phyloP scores from a whole-genome alignment of 2,797 vertebrate species.

The Neopelma chrysocephalum region DNA sequence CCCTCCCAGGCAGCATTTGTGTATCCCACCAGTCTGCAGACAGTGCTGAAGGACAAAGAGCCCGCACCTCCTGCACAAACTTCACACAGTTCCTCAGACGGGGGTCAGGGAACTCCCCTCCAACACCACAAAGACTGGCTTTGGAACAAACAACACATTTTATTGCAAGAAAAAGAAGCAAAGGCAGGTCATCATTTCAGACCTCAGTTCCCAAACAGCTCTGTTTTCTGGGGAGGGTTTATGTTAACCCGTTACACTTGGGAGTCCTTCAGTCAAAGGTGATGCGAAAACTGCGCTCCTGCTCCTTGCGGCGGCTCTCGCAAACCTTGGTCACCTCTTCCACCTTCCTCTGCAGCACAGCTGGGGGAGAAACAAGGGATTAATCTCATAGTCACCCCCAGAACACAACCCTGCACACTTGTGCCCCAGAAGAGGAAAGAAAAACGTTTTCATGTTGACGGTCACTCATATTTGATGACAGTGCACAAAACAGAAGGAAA shows the following conservation, averaged over 20 bases:
- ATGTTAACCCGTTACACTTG: neutral
- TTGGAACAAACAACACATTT: neutral
- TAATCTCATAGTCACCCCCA: neutral
- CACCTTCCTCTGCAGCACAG: slow-evolving; percentile 91
- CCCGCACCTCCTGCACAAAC: neutral
- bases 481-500: neutral
- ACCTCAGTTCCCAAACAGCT: neutral
- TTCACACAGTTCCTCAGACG: neutral
- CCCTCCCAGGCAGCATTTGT: neutral
- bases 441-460: neutral
- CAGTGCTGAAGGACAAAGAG: neutral
- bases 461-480: neutral
- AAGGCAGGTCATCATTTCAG: neutral
- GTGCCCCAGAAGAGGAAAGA: neutral
- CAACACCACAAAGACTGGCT: neutral
- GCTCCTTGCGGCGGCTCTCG: neutral
- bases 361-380: slow-evolving; percentile 24
- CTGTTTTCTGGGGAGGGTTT: neutral
- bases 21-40: neutral
- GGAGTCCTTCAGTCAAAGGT: neutral
- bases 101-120: neutral
- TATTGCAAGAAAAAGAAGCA: neutral
- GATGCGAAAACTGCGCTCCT: slow-evolving; percentile 15
- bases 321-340: slow-evolving; percentile 85
- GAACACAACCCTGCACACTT: neutral